A percentile compares a stretch with the other conserved stretches of the same genome.
phyloP scores from a whole-genome alignment of 2,888 invertebrate species.

The Rotaria macrura region DNA sequence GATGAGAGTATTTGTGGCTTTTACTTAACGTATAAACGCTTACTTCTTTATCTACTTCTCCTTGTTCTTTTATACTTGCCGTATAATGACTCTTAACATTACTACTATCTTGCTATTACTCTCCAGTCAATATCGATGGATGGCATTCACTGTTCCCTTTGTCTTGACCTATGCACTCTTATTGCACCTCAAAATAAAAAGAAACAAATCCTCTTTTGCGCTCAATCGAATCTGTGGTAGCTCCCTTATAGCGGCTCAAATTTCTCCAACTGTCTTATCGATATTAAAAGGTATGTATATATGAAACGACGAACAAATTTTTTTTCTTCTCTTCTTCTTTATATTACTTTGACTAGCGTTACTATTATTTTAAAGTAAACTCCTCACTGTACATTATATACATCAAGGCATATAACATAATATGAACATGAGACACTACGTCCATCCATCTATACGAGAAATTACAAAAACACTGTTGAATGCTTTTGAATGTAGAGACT shows the following conservation, averaged over 20 bases:
- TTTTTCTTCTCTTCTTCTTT: background rate
- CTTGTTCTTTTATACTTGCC: background rate
- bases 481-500: background rate
- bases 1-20: background rate
- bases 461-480: slow-evolving; percentile 3
- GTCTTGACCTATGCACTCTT: slow-evolving; percentile 4
- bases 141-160: background rate
- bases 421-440: background rate
- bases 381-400: background rate
- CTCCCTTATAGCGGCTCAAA: background rate
- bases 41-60: background rate
- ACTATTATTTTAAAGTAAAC: slow-evolving; percentile 10
- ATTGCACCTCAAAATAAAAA: background rate
- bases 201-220: background rate
- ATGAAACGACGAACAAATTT: background rate
- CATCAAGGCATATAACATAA: background rate
- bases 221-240: background rate
- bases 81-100: background rate
- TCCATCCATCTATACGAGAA: background rate
- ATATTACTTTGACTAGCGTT: slow-evolving; percentile 10
- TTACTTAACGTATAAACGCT: background rate
- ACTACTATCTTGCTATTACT: background rate
- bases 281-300: background rate
- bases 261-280: slow-evolving; percentile 4
- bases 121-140: background rate